Evolutionary conservation across 2,797 vertebrate species (phyloP).

Genomic region (Pempheris klunzingeri): DNA sequence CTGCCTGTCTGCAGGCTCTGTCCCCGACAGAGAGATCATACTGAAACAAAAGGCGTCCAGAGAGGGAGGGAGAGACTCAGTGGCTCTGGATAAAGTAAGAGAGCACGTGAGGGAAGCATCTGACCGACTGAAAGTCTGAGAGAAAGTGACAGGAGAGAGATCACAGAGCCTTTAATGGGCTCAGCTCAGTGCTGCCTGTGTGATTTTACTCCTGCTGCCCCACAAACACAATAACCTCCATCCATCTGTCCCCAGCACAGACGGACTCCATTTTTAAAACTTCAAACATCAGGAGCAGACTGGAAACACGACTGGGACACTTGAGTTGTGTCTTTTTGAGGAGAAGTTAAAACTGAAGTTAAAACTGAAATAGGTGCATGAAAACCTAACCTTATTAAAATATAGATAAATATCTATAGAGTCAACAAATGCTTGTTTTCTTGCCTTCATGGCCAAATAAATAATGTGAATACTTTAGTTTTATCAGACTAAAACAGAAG

Average conservation of each 20-base stretch:
- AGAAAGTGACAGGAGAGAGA: not conserved
- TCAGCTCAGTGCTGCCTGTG: not conserved
- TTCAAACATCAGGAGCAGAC: not conserved
- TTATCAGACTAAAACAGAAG: too few relatives aligned
- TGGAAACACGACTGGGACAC: slow-evolving; percentile 17
- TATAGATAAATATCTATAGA: not conserved
- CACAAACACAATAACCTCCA: slow-evolving; percentile 28
- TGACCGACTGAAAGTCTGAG: not conserved
- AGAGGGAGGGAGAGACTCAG: not conserved
- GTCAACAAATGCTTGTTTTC: not conserved
- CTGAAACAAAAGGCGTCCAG: not conserved
- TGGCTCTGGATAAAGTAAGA: not conserved
- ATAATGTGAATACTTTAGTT: too few relatives aligned
- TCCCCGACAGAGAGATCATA: not conserved
- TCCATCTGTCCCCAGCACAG: not conserved
- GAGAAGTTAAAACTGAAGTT: too few relatives aligned
- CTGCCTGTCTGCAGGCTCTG: not conserved
- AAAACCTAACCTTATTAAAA: too few relatives aligned
- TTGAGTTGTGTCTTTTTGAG: not conserved
- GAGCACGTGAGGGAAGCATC: not conserved
- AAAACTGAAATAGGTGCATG: not conserved
- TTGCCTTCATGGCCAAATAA: not conserved
- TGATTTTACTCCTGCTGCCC: slow-evolving; percentile 4
- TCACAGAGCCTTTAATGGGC: slow-evolving; percentile 1
- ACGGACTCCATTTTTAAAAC: slow-evolving; percentile 1